A percentile compares a stretch with the other conserved stretches of the same genome.
Evolutionary conservation across 2,888 invertebrate genomes (phyloP).

Genomic region (Polietes domitor): DNA sequence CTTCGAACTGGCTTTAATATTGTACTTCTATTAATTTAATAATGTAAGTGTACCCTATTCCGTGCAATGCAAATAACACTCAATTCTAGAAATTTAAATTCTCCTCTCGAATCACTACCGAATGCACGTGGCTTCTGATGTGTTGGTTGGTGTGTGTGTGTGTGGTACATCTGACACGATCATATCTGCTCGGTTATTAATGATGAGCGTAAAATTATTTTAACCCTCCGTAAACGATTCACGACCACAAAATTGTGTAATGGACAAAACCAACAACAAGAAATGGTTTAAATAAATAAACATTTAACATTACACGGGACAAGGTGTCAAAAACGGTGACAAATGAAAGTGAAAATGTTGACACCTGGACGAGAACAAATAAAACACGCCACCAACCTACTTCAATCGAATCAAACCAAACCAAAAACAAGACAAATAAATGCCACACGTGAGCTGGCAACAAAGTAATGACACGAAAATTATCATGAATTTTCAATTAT

Average conservation of each 20-base stretch:
- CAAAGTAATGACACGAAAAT: slow-evolving; percentile 37
- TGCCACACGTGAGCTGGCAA: slow-evolving; percentile 59
- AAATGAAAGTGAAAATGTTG: slow-evolving; percentile 77
- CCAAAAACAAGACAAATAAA: slow-evolving; percentile 48
- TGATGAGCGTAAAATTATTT: too few species aligned
- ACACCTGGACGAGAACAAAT: slow-evolving; percentile 64
- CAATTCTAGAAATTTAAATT: too few species aligned
- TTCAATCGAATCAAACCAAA: background rate
- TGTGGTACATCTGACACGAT: too few species aligned
- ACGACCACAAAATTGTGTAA: background rate
- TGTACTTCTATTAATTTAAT: too few species aligned
- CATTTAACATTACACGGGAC: slow-evolving; percentile 66
- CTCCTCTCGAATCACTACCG: too few species aligned
- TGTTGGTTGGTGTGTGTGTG: too few species aligned
- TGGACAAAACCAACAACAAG: background rate
- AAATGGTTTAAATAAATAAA: slow-evolving; percentile 43
- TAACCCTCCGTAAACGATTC: too few species aligned
- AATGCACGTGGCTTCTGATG: too few species aligned
- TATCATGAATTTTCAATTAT: slow-evolving; percentile 52
- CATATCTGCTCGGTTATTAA: too few species aligned
- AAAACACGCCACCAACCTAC: slow-evolving; percentile 22
- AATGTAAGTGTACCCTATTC: too few species aligned
- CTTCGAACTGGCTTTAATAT: too few species aligned
- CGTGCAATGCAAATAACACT: too few species aligned
- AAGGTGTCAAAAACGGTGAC: slow-evolving; percentile 76